Evolutionary conservation across 2,113 vertebrate genomes (phyloP).

Genomic region (Colossoma macropomum): DNA sequence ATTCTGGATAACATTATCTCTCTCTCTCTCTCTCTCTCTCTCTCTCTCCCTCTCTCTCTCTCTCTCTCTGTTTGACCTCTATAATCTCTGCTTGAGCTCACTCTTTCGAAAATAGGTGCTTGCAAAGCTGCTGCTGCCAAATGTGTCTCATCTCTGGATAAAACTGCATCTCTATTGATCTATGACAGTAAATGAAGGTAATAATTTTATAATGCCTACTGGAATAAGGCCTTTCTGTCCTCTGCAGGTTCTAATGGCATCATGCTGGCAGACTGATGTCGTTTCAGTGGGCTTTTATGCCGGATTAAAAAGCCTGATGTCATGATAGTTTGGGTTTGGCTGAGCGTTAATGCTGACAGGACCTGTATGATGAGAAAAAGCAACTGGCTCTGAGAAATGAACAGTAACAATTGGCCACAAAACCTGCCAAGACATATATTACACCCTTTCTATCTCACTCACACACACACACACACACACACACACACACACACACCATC

Average conservation of each 20-base stretch:
- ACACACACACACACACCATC: slow-evolving; percentile 19
- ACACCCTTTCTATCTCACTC: slow-evolving; percentile 15
- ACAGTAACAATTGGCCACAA: slow-evolving; percentile 48
- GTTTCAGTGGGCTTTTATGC: slow-evolving; percentile 72
- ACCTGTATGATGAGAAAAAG: slow-evolving; percentile 1
- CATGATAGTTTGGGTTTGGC: slow-evolving; percentile 48
- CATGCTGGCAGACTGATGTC: slow-evolving; percentile 60
- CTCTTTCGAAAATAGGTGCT: neutral
- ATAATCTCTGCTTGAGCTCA: neutral
- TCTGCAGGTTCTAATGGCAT: slow-evolving; percentile 51
- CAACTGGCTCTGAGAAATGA: slow-evolving; percentile 33
- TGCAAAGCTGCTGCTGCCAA: neutral
- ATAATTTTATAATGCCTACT: slow-evolving; percentile 1
- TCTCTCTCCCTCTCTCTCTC: neutral
- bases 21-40: too few relatives aligned
- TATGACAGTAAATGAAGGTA: neutral
- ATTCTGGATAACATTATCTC: too few relatives aligned
- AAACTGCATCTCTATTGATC: slow-evolving; percentile 2
- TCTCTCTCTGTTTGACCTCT: neutral
- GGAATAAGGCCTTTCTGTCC: slow-evolving; percentile 43
- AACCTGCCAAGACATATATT: slow-evolving; percentile 52
- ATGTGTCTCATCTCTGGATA: neutral
- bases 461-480: slow-evolving; percentile 5
- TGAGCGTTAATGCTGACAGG: slow-evolving; percentile 57
- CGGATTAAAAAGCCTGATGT: slow-evolving; percentile 73